Percentiles rank a stretch among this genome's conserved stretches.
These are phyloP conservation scores for Physocephala rufipes DNA, from an alignment of 2,888 invertebrate genomes.

Conservation along the genomic window DNA sequence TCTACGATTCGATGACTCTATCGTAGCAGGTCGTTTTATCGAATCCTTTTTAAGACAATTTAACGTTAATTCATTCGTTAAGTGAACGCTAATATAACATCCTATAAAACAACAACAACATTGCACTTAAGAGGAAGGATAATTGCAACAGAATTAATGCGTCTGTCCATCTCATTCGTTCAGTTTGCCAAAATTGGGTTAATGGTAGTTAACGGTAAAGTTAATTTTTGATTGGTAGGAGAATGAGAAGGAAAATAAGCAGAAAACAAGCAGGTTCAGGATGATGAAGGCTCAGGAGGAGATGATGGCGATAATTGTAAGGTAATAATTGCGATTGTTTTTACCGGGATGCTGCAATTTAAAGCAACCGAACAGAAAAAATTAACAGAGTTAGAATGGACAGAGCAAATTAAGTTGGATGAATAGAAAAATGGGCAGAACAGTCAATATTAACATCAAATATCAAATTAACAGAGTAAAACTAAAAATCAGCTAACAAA, in stretches of 20 bases:
- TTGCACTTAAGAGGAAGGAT: constrained; percentile 6
- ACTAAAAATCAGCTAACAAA: too few relatives aligned
- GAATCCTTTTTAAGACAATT: constrained; percentile 40
- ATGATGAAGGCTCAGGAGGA: too few relatives aligned
- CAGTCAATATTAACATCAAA: too few relatives aligned
- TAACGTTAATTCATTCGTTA: constrained; percentile 61
- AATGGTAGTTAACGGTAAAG: constrained; percentile 49
- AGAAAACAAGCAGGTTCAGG: not conserved
- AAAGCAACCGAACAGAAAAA: too few relatives aligned
- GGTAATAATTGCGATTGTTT: too few relatives aligned
- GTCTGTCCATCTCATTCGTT: constrained; percentile 42
- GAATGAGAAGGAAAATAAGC: not conserved
- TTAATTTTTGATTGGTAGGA: constrained; percentile 24
- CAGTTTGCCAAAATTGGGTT: constrained; percentile 45
- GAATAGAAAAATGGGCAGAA: too few relatives aligned
- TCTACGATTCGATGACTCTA: not conserved
- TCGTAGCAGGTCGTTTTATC: not conserved
- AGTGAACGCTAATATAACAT: constrained; percentile 60
- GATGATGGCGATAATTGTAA: too few relatives aligned
- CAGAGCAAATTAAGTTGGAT: too few relatives aligned
- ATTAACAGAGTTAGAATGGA: too few relatives aligned
- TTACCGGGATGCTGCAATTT: too few relatives aligned
- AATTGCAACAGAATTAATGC: constrained; percentile 23
- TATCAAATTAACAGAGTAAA: too few relatives aligned
- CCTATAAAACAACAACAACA: constrained; percentile 34